A percentile compares a stretch with the other conserved stretches of the same genome.
Evolutionary conservation across 2,113 vertebrate genomes (phyloP).

Genomic region (Scomber japonicus): DNA sequence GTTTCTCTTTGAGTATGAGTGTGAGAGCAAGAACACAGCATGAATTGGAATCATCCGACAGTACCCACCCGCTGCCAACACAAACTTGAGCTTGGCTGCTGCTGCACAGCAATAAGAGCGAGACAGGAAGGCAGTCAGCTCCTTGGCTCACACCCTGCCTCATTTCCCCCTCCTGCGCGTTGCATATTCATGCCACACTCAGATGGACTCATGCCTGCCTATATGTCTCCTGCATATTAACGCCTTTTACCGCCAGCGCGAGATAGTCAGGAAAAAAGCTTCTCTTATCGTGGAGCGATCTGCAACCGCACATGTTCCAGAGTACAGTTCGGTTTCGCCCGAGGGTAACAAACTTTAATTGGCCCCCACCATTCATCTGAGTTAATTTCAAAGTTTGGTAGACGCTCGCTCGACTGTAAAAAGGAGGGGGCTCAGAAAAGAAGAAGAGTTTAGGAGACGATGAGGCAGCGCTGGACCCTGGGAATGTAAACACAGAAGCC

Average conservation of each 20-base stretch:
- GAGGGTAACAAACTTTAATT: slow-evolving; percentile 48
- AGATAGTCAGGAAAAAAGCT: not conserved
- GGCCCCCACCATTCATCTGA: slow-evolving; percentile 24
- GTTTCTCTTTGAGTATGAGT: not conserved
- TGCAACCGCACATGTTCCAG: not conserved
- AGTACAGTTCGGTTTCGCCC: slow-evolving; percentile 26
- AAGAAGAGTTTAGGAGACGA: slow-evolving; percentile 30
- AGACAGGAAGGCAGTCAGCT: slow-evolving; percentile 67
- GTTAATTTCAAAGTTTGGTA: slow-evolving; percentile 53
- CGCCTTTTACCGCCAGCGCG: not conserved
- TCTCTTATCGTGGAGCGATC: slow-evolving; percentile 11
- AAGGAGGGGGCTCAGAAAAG: slow-evolving; percentile 16
- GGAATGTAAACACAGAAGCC: slow-evolving; percentile 68
- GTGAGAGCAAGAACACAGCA: slow-evolving; percentile 51
- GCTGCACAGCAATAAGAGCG: slow-evolving; percentile 61
- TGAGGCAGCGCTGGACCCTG: slow-evolving; percentile 47
- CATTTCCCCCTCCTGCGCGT: not conserved
- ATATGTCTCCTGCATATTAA: slow-evolving; percentile 36
- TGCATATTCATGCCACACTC: slow-evolving; percentile 50
- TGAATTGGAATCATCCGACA: slow-evolving; percentile 66
- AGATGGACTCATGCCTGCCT: slow-evolving; percentile 22
- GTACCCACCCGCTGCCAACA: slow-evolving; percentile 70
- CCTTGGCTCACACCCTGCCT: slow-evolving; percentile 38
- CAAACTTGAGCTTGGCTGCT: slow-evolving; percentile 80
- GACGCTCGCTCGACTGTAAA: slow-evolving; percentile 44